These are phyloP conservation scores for Pica pica DNA, from an alignment of 2,113 vertebrate genomes.

Conservation along the genomic window DNA sequence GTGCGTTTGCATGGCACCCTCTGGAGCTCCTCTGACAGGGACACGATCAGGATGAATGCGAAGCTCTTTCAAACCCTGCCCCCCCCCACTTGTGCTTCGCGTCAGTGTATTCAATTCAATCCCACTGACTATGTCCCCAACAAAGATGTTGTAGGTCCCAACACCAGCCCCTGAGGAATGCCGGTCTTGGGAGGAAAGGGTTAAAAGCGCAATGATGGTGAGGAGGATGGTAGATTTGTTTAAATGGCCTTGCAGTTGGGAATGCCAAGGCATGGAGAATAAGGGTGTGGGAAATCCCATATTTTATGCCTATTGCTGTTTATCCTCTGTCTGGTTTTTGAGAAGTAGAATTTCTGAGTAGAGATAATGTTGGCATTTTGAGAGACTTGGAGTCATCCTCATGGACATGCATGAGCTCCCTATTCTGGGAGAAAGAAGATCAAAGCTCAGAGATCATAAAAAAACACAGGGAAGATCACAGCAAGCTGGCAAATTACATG, in stretches of 20 bases:
- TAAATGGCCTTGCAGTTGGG: background rate
- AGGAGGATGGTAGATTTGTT: background rate
- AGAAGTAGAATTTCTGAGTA: background rate
- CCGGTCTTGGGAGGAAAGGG: background rate
- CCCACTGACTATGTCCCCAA: rapidly evolving
- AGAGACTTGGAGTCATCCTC: background rate
- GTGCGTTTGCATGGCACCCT: no score
- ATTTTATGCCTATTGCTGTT: background rate
- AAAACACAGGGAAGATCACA: background rate
- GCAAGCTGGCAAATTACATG: background rate
- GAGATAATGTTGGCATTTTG: background rate
- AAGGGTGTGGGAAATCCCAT: background rate
- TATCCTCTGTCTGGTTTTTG: background rate
- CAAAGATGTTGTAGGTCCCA: background rate
- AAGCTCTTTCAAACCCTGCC: no score
- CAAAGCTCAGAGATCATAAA: background rate
- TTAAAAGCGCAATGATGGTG: background rate
- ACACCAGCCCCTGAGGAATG: background rate
- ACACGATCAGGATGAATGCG: no score
- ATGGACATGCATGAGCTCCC: background rate
- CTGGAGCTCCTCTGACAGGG: no score
- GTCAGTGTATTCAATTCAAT: background rate
- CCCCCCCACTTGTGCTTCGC: no score
- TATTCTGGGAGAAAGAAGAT: background rate
- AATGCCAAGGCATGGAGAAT: background rate